Evolutionary conservation across 1,140 invertebrate genomes (phyloP).

Genomic region (Hypsibius dujardini): DNA sequence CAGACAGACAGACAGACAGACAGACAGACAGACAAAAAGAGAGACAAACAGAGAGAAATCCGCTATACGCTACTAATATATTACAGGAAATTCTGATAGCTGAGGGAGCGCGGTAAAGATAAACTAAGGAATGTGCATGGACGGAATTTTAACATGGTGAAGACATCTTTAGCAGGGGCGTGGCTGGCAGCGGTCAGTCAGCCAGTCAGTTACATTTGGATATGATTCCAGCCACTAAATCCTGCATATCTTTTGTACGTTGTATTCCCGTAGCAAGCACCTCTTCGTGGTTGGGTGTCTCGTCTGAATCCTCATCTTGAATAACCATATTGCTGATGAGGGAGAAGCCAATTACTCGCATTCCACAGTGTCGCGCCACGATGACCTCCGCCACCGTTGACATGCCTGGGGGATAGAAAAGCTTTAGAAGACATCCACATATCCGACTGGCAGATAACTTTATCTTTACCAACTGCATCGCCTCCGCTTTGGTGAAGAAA

Average conservation of each 20-base stretch:
- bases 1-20: no score
- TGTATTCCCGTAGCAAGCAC: constrained; percentile 30
- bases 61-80: no score
- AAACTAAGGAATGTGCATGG: no score
- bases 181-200: no score
- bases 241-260: constrained; percentile 23
- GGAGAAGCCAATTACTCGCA: constrained; percentile 26
- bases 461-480: constrained; percentile 29
- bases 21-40: no score
- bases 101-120: no score
- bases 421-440: constrained; percentile 12
- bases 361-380: constrained; percentile 37
- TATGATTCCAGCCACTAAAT: constrained; percentile 17
- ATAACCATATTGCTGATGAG: constrained; percentile 26
- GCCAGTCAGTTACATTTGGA: no score
- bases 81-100: no score
- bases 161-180: no score
- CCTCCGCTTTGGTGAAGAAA: constrained; percentile 32
- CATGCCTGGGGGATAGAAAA: constrained; percentile 31
- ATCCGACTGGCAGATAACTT: neutral
- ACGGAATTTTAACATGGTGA: no score
- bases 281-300: constrained; percentile 31
- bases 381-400: constrained; percentile 39
- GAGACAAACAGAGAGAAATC: no score
- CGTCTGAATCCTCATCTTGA: constrained; percentile 30